Conservation (phyloP, 2,797 vertebrate genomes). For the Dendrocincla tyrannina region DNA sequence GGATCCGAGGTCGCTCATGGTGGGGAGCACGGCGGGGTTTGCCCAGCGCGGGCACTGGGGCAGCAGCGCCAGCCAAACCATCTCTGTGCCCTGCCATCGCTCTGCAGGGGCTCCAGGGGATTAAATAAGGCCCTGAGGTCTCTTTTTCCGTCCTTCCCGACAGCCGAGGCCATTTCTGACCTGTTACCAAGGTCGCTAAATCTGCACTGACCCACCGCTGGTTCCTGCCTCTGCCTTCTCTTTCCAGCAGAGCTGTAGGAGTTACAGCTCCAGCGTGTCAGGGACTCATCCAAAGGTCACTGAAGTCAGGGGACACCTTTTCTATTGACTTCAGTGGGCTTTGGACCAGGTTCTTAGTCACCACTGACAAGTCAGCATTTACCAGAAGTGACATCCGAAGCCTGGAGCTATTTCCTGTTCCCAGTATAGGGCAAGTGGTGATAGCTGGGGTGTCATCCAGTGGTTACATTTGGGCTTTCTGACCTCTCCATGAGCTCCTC, state of each 20-base stretch:
- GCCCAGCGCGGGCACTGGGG: background rate
- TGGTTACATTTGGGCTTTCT: background rate
- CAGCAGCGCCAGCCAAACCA: background rate
- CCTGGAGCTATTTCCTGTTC: slow-evolving; percentile 47
- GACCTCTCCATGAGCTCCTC: background rate
- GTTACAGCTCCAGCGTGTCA: background rate
- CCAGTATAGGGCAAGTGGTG: background rate
- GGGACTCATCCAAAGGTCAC: slow-evolving; percentile 47
- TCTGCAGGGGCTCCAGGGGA: background rate
- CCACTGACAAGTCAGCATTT: slow-evolving; percentile 26
- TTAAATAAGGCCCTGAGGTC: background rate
- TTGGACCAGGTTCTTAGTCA: slow-evolving; percentile 16
- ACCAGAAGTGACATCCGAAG: slow-evolving; percentile 40
- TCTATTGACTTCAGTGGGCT: slow-evolving; percentile 18
- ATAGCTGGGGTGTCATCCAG: slow-evolving; percentile 32
- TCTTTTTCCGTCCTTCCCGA: background rate
- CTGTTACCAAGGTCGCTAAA: fast-evolving
- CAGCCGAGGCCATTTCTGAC: background rate
- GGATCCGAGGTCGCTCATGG: background rate
- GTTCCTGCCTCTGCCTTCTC: background rate
- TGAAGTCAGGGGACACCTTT: slow-evolving; percentile 59
- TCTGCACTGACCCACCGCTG: background rate
- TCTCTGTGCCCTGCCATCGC: background rate
- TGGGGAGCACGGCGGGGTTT: background rate
- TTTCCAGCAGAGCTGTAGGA: background rate